These are phyloP conservation scores for Pristionchus fissidentatus DNA, from an alignment of 2,888 invertebrate species.

Conservation along the genomic window DNA sequence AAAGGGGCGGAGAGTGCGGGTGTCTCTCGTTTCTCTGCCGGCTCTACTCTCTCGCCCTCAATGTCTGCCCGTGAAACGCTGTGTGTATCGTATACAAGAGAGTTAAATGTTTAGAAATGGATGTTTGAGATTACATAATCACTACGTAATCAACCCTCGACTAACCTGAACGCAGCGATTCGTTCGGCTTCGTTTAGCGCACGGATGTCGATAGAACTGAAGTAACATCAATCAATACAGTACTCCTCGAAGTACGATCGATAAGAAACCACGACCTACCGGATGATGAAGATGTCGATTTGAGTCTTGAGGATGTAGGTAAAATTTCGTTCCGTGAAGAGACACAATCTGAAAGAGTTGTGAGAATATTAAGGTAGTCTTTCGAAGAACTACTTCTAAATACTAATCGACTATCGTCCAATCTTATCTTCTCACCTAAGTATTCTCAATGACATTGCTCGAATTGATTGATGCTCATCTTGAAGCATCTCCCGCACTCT, in stretches of 20 bases:
- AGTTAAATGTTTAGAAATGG: no score
- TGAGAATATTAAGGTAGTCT: neutral
- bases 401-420: neutral
- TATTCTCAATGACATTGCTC: conserved; percentile 63
- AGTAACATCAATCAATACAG: conserved; percentile 53
- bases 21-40: no score
- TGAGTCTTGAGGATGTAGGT: conserved; percentile 59
- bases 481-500: conserved; percentile 54
- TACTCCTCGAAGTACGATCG: neutral
- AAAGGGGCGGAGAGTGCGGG: no score
- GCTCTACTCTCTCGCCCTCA: no score
- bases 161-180: conserved; percentile 86
- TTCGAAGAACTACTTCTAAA: neutral
- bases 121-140: no score
- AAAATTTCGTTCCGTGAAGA: conserved; percentile 58
- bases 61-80: no score
- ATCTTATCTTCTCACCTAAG: conserved; percentile 51
- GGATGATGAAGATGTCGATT: conserved; percentile 63
- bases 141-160: conserved; percentile 78
- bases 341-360: conserved; percentile 48
- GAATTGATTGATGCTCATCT: conserved; percentile 61
- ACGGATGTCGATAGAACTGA: conserved; percentile 89
- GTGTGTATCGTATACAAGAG: neutral
- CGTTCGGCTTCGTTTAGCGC: conserved; percentile 87
- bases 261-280: conserved; percentile 43